Base-by-base conservation (phyloP, 2,113 vertebrate species). In the Scartelaos histophorus region DNA sequence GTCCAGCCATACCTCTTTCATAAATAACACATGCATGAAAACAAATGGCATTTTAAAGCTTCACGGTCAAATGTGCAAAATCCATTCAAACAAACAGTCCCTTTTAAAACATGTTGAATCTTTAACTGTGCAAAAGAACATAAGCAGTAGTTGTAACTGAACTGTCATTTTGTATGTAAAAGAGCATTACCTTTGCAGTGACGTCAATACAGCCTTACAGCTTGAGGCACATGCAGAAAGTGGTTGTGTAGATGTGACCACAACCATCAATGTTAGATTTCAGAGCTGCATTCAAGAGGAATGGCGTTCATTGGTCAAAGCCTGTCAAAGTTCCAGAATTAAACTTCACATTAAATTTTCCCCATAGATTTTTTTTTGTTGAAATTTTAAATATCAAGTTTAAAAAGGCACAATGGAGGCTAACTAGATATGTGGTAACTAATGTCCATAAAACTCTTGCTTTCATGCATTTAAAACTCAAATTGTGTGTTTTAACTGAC, bases 91-190 rank as follows among this genome's bases (percentile, higher is more conserved):
- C 80, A 62, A 92, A 81, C 79, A 85, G 82, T 87, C 84, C 86
- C 85, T 85, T 90, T 88, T 86, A 74, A 84, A 88, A 46, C 7
- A 64, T n/a, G 83, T 87, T 90, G 74, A 87, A 81, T 35, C 79
- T 70, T 87, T 83, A 22, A 69, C 24, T 89, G 87, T 91, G 89
- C 88, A 90, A 78, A 46, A 70, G 79, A 73, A 70, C 22, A 71
- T 5, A 58, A 66, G 67, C 35, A 47, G 75, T 60, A 69, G 22
- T 35, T 70, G 6, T 66, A 66, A 58, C 7, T 53, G 51, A 54
- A 54, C 51, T 21, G 51, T 53, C 17, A 7, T 53, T 53, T n/a
- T 19, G 51, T n/a, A 54, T n/a, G n/a, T 54, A 54, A 54, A 6
- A 58, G 56, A 58, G 56, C 12, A 58, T 58, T 25, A 25, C 24